A percentile compares a stretch with the other conserved stretches of the same genome.
Conservation (phyloP, 2,113 vertebrate genomes). For the Gallinago media region DNA sequence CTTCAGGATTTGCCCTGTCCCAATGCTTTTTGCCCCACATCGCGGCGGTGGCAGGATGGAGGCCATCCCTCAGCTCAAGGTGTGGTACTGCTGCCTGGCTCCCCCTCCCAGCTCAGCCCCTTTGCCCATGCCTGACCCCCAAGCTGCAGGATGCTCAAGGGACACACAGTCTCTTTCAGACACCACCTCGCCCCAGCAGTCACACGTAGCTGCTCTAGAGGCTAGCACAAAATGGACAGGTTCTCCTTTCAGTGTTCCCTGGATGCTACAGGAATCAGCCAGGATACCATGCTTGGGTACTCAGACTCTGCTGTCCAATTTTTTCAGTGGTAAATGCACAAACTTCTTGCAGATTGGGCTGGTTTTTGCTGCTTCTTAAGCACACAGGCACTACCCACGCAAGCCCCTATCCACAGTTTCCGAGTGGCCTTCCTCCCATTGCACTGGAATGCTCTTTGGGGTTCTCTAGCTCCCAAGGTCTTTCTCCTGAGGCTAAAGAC, state of each 20-base stretch:
- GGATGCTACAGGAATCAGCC: neutral
- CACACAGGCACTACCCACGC: neutral
- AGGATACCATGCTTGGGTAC: neutral
- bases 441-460: neutral
- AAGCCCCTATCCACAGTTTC: neutral
- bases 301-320: neutral
- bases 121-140: neutral
- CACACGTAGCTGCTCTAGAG: neutral
- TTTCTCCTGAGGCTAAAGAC: neutral
- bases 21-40: too few species aligned
- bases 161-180: neutral
- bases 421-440: neutral
- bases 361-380: neutral
- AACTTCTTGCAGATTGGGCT: neutral
- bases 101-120: fast-evolving
- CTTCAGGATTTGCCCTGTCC: neutral
- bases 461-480: neutral
- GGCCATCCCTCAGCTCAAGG: neutral
- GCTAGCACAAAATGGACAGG: neutral
- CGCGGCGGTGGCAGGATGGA: fast-evolving
- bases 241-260: neutral
- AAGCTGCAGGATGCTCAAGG: neutral
- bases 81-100: neutral
- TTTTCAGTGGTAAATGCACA: neutral
- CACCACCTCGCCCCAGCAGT: neutral